Base-by-base conservation (phyloP, 2,888 invertebrate species). In the Drosophila neonasuta region DNA sequence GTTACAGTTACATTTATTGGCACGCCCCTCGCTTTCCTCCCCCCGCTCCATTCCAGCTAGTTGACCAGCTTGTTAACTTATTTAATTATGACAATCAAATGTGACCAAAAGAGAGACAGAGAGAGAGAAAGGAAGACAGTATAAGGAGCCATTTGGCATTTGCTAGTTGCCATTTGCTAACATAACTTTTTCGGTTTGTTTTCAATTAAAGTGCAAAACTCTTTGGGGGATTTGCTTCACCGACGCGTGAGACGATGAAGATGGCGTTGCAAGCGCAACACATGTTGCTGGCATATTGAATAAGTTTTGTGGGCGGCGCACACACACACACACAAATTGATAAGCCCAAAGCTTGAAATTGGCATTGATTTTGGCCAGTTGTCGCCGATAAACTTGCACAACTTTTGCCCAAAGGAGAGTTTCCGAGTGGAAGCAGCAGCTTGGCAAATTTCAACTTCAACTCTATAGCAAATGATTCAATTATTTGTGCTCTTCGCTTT, bases 21-120 rank as follows among this genome's bases (percentile, higher is more conserved):
- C 58, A 69, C 36, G 24, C 17, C 30, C 11, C 20, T 24, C 24
- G 24, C 24, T 6, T 24, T 6, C 30, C 20, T 24, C 24, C 10
- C 36, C 36, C n/a, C 6, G 6, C 24, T 24, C 9, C 36, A 36
- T n/a, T 36, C 15, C 46, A 60, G 56, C 55, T 57, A 50, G 60
- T 46, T 62, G 61, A 58, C 5, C 69, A 58, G 74, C 57, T 58
- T 68, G 76, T 77, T 73, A 70, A 74, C 74, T 74, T 68, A 74
- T 77, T 77, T 68, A 77, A 77, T 77, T 70, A 74, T 68, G 68
- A 71, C 74, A 70, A 74, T 77, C 70, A 70, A 76, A 74, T 77
- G 59, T 36, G 49, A 17, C 60, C 67, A 17, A 54, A 17, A 11
- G 17, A 50, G n/a, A 39, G 36, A 15, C 8, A 13, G 13, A 6